A percentile compares a stretch with the other conserved stretches of the same genome.
phyloP scores from a whole-genome alignment of 2,888 invertebrate species.

The Hydrotaea cyrtoneurina region DNA sequence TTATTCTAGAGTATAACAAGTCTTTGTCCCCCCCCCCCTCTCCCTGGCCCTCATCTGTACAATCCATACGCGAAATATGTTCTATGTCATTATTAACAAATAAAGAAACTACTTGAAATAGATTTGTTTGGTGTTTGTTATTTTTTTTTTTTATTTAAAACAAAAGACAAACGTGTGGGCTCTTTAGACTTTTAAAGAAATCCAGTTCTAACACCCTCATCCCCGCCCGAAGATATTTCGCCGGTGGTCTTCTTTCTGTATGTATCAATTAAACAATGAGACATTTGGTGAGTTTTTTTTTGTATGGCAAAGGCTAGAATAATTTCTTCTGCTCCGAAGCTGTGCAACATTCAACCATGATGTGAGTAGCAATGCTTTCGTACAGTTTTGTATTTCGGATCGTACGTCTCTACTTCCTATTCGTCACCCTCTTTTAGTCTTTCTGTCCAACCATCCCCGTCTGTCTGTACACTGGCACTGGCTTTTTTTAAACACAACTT shows the following conservation, averaged over 20 bases:
- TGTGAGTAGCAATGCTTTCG: too few species aligned
- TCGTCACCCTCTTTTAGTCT: too few species aligned
- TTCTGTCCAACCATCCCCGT: too few species aligned
- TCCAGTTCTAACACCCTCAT: neutral
- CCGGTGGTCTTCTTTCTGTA: neutral
- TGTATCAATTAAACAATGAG: neutral
- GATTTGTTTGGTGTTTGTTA: neutral
- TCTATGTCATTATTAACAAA: conserved; percentile 3
- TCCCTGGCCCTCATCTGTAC: too few species aligned
- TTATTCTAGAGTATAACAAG: conserved; percentile 13
- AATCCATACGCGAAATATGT: neutral
- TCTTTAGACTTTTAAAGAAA: neutral
- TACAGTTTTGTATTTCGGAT: too few species aligned
- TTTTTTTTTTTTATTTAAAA: neutral
- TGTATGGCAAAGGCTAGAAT: neutral
- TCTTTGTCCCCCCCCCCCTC: neutral
- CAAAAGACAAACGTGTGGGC: neutral
- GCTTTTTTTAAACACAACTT: too few species aligned
- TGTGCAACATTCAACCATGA: too few species aligned
- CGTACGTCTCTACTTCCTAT: too few species aligned
- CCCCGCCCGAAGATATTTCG: neutral
- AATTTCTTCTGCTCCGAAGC: neutral
- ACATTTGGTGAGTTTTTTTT: neutral
- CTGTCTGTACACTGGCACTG: too few species aligned
- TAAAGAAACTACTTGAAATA: neutral